Conservation (phyloP, 2,888 invertebrate genomes). For the Archaeoteleia sp. region DNA sequence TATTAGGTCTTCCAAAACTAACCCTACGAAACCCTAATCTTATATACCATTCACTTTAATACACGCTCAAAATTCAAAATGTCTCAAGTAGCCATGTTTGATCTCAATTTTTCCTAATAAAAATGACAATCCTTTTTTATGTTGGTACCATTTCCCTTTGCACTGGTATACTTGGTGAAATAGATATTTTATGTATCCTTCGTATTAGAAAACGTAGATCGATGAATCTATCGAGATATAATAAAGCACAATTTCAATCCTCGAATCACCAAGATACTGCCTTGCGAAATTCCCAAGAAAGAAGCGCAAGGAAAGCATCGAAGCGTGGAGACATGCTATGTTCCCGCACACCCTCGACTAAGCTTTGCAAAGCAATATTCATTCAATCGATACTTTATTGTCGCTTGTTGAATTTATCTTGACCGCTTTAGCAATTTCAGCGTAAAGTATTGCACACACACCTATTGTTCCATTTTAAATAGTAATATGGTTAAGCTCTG, state of each 20-base stretch:
- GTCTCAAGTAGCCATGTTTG: too few species aligned
- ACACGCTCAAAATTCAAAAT: too few species aligned
- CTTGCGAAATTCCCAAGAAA: constrained; percentile 26
- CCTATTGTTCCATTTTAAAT: constrained; percentile 15
- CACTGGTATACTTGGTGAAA: neutral
- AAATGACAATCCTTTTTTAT: too few species aligned
- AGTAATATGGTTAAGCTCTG: constrained; percentile 13
- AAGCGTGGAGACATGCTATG: constrained; percentile 28
- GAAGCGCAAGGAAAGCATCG: constrained; percentile 28
- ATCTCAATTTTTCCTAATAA: too few species aligned
- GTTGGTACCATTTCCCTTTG: constrained; percentile 5
- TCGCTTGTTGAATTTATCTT: constrained; percentile 53
- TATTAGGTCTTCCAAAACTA: too few species aligned
- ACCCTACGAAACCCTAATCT: too few species aligned
- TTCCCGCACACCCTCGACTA: constrained; percentile 36
- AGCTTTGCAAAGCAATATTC: constrained; percentile 51
- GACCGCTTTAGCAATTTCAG: constrained; percentile 51
- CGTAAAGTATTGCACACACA: constrained; percentile 32
- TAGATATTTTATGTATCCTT: constrained; percentile 4
- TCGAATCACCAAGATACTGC: constrained; percentile 26
- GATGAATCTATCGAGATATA: constrained; percentile 18
- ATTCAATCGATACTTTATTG: constrained; percentile 51
- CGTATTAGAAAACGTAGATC: constrained; percentile 14
- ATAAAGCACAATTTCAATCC: constrained; percentile 36
- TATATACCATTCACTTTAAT: too few species aligned